Base-by-base conservation (phyloP, 2,888 invertebrate genomes). In the Agrochola lychnidis region DNA sequence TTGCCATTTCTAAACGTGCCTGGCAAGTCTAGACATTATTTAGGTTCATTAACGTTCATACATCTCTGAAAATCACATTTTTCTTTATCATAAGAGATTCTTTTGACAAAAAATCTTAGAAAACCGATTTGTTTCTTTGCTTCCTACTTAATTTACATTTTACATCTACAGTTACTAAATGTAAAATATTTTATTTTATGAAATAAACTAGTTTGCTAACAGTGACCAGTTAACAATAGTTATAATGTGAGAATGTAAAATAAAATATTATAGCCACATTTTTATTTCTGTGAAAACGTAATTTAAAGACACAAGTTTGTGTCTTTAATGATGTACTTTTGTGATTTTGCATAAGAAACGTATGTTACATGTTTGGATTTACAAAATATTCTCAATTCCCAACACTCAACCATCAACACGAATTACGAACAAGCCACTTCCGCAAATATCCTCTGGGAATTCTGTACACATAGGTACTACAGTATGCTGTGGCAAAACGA, bases 401-500 rank as follows among this genome's bases (percentile, higher is more conserved):
- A 53, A 61, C 4, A 0, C 0, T 3, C 4, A 45, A 36, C 53
- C 56, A 66, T 70, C 25, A 61, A 16, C 59, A 19, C 16, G 10
- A 40, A 56, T 70, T 70, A 70, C 12, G 3, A 30, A 45, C 66
- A 56, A 57, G 16, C 30, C 30, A 56, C 30, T 61, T 48, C n/a
- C 57, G 19, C 48, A 30, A 6, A 6, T 4, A 19, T 63, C 82
- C 62, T n/a, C 14, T 36, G 78, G 61, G 64, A 61, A 1, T 19
- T 56, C 30, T 40, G 16, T 53, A 5, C 30, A 40, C 30, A 30
- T 61, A 56, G 7, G 6, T 48, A 70, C 59, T 78, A 57, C 14
- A 40, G 4, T 63, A 73, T 70, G 70, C 68, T 7, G 70, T 68
- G 42, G 70, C 67, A 73, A 79, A 79, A 83, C 51, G 73, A 68